phyloP scores from a whole-genome alignment of 2,797 vertebrate species.

The Nasua narica region DNA sequence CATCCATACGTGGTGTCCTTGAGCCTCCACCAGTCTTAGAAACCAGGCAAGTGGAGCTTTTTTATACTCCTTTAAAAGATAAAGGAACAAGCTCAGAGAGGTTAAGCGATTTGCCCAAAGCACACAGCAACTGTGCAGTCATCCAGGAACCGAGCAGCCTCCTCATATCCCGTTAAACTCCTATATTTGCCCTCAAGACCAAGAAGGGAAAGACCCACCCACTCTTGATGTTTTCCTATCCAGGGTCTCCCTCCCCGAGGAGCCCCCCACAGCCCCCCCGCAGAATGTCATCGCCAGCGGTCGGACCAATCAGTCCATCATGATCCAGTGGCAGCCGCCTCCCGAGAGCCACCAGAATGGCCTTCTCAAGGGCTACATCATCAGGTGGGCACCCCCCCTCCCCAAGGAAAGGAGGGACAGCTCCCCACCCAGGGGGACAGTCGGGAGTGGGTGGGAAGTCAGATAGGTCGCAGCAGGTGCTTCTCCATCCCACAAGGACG shows the following conservation, averaged over 20 bases:
- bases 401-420: accelerated
- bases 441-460: neutral
- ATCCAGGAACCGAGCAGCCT: neutral
- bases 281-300: conserved; percentile 97
- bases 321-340: conserved; percentile 98
- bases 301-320: conserved; percentile 98
- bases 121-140: neutral
- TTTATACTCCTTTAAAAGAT: neutral
- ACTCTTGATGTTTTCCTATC: accelerated
- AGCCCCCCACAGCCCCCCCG: conserved; percentile 93
- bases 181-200: accelerated
- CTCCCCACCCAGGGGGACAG: accelerated
- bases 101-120: neutral
- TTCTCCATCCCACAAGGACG: neutral
- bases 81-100: neutral
- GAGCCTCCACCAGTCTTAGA: neutral
- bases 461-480: neutral
- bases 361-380: conserved; percentile 91
- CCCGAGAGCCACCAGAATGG: conserved; percentile 97
- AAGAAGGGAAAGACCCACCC: neutral
- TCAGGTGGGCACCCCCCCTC: conserved; percentile 84
- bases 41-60: neutral
- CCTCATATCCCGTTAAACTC: accelerated
- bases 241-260: conserved; percentile 95
- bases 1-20: accelerated